Conservation (phyloP, 2,888 invertebrate species). For the Carcina quercana region DNA sequence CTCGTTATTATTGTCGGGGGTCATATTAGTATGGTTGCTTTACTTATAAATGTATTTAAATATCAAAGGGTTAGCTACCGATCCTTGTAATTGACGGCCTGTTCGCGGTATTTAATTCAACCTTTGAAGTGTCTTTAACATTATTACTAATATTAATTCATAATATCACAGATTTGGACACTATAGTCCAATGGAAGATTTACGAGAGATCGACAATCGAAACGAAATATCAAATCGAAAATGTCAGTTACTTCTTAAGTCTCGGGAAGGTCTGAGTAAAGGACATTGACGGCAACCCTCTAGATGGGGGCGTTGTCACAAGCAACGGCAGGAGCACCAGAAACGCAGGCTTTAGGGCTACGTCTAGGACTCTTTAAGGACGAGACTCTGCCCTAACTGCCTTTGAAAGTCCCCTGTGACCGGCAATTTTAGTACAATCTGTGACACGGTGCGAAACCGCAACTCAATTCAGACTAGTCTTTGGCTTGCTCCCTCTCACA, state of each 20-base stretch:
- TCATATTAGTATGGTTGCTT: no score
- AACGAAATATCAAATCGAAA: conserved; percentile 13
- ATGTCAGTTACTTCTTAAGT: conserved; percentile 55
- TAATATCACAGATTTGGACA: no score
- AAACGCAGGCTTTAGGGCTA: conserved; percentile 64
- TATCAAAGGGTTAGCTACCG: no score
- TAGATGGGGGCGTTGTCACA: conserved; percentile 76
- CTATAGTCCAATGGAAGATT: no score
- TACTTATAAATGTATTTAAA: no score
- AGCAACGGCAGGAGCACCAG: conserved; percentile 80
- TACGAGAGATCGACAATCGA: no score
- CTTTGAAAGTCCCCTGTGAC: conserved; percentile 79
- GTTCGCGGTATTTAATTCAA: no score
- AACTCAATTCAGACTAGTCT: conserved; percentile 93
- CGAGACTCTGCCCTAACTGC: conserved; percentile 52
- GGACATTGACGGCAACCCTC: conserved; percentile 65
- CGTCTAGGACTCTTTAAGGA: conserved; percentile 67
- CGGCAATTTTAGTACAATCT: conserved; percentile 83
- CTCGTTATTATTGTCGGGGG: no score
- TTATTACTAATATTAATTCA: no score
- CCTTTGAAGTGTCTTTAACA: no score
- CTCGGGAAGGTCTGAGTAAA: conserved; percentile 89
- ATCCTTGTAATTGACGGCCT: no score
- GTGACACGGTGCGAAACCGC: conserved; percentile 67
- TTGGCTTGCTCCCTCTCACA: conserved; percentile 64